Evolutionary conservation across 37 sponge, comb jelly and placozoan genomes (phyloP), one percentile per base, ranked within the genome.

Genomic region (Lycopodina hypogea): DNA sequence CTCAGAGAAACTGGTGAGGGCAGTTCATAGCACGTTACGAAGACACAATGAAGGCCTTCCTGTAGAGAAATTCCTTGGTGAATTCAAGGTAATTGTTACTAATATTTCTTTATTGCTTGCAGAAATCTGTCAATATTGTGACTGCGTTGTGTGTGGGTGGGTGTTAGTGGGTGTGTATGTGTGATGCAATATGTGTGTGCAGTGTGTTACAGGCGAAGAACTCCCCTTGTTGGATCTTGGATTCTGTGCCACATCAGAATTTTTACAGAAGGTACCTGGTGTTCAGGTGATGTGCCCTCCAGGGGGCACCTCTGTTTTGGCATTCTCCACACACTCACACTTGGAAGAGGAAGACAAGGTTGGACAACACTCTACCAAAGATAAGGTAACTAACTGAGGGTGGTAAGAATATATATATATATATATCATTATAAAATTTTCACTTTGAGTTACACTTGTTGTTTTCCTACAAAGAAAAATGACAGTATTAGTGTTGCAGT

Each of bases 181-280:
- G 38, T 67, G 68, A 26, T 62, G 23, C 17, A 6, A 18, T 21
- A 14, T 17, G 36, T 4, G 0, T 59, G 9, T 42, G 23, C 45
- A 77, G 77, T 26, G 38, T 12, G 30, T 48, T n/a, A 40, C 28
- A 19, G 58, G 37, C 23, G 24, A 39, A 21, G 63, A 40, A 29
- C 22, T 77, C n/a, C 77, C 77, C 23, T 62, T 77, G 50, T 62
- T 60, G 64, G 78, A 77, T 58, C 19, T 71, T n/a, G 84, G 78
- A 0, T 84, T 84, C 62, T 17, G 36, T 34, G 67, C 84, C 3
- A 30, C 70, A 15, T 59, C 56, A 1, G 77, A 84, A 53, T 29
- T 84, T 51, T 69, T 84, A 41, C 65, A 71, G 71, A 60, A 52
- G 36, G 84, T 84, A 1, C 77, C 68, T 0, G 70, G 71, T 3